phyloP scores from a whole-genome alignment of 2,797 vertebrate species.

The Xyrichtys novacula region DNA sequence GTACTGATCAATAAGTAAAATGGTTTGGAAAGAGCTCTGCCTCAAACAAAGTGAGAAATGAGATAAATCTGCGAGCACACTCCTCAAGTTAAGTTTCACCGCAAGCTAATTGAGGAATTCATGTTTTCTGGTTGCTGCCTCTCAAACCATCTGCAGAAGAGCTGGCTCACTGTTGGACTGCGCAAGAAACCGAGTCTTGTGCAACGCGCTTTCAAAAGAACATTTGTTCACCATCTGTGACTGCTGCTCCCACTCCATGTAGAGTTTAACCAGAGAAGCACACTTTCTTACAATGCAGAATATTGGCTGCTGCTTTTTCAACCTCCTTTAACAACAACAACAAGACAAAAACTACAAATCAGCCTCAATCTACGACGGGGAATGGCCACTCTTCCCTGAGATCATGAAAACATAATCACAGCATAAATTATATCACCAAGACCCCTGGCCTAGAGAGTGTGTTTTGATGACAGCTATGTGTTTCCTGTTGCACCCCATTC shows the following conservation, averaged over 20 bases:
- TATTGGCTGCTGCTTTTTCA: constrained; percentile 38
- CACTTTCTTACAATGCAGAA: constrained; percentile 47
- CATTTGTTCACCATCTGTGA: constrained; percentile 83
- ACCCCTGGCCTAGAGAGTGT: constrained; percentile 65
- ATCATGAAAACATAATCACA: constrained; percentile 75
- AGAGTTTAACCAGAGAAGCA: constrained; percentile 58
- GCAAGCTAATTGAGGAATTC: constrained; percentile 53
- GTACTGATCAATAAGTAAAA: constrained; percentile 55
- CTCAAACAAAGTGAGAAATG: constrained; percentile 60
- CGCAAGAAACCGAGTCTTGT: constrained; percentile 70
- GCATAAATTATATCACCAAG: constrained; percentile 70
- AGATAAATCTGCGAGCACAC: constrained; percentile 38
- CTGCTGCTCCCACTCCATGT: constrained; percentile 73
- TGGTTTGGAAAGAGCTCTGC: constrained; percentile 48
- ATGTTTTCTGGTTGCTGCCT: constrained; percentile 65
- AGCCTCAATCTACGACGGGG: constrained; percentile 28
- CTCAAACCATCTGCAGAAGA: constrained; percentile 71
- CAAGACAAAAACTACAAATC: constrained; percentile 38
- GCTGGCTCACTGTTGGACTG: constrained; percentile 65
- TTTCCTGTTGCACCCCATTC: constrained; percentile 78
- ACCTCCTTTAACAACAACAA: constrained; percentile 25
- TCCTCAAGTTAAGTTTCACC: constrained; percentile 54
- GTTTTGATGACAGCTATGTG: constrained; percentile 80
- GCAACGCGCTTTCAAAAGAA: constrained; percentile 75
- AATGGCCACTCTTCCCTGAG: constrained; percentile 50